These are phyloP conservation scores for Paramormyrops kingsleyae DNA, from an alignment of 2,113 vertebrate genomes.

Conservation along the genomic window DNA sequence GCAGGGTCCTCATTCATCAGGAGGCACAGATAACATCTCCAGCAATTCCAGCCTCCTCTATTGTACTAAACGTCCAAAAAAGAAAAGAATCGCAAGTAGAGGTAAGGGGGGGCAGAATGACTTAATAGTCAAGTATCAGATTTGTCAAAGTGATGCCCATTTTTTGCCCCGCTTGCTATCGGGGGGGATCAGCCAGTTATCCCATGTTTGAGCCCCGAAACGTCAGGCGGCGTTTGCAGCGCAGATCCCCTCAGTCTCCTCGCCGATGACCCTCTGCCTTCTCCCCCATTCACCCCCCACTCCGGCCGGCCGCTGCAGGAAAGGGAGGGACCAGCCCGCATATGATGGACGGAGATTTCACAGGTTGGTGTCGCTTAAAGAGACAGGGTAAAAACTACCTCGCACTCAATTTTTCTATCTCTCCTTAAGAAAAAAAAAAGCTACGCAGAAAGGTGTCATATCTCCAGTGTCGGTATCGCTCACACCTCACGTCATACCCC, in stretches of 20 bases:
- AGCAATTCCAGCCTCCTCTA: constrained; percentile 47
- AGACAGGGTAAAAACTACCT: constrained; percentile 41
- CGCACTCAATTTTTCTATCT: not conserved
- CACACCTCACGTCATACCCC: not conserved
- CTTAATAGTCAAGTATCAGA: constrained; percentile 13
- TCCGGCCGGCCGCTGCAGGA: constrained; percentile 48
- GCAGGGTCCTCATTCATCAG: constrained; percentile 25
- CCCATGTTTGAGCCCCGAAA: constrained; percentile 34
- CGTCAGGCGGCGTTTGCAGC: not conserved
- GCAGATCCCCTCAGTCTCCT: constrained; percentile 31
- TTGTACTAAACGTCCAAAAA: constrained; percentile 42
- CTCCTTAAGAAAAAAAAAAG: not conserved
- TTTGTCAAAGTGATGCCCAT: constrained; percentile 6
- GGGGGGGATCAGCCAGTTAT: constrained; percentile 30
- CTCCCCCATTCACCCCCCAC: constrained; percentile 46
- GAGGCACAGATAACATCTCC: constrained; percentile 35
- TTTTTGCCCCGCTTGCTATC: constrained; percentile 5
- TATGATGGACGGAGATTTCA: constrained; percentile 39
- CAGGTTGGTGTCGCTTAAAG: constrained; percentile 66
- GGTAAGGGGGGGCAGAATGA: not conserved
- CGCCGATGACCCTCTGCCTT: constrained; percentile 38
- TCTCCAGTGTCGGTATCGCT: not conserved
- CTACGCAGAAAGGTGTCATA: not conserved
- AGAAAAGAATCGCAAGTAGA: constrained; percentile 19
- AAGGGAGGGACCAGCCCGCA: constrained; percentile 53